These are phyloP conservation scores for Distichodus sexfasciatus DNA, from an alignment of 2,797 vertebrate species.

Conservation along the genomic window DNA sequence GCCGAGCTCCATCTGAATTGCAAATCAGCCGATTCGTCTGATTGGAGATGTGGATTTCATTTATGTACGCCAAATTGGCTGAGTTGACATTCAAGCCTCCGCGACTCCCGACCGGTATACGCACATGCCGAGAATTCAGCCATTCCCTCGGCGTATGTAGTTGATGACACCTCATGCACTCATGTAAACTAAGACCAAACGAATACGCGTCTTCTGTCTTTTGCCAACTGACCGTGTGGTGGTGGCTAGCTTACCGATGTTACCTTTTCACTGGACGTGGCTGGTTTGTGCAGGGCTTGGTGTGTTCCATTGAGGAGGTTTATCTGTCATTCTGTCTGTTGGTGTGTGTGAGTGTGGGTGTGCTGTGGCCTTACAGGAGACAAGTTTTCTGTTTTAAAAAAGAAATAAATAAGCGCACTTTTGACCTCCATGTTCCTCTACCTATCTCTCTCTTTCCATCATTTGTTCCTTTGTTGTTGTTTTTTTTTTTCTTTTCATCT, in stretches of 20 bases:
- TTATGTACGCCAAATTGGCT: slow-evolving; percentile 23
- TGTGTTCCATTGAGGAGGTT: slow-evolving; percentile 49
- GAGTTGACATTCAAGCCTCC: slow-evolving; percentile 2
- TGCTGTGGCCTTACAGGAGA: neutral
- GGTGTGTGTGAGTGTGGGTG: slow-evolving; percentile 23
- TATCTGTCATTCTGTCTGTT: slow-evolving; percentile 46
- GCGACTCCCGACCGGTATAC: neutral
- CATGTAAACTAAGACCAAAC: neutral
- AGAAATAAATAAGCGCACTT: too few species aligned
- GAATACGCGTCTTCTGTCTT: neutral
- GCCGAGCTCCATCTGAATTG: slow-evolving; percentile 6
- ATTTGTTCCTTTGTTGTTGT: too few species aligned
- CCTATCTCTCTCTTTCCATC: slow-evolving; percentile 9
- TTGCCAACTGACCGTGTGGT: slow-evolving; percentile 2
- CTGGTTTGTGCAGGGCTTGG: slow-evolving; percentile 70
- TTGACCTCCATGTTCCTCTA: slow-evolving; percentile 1
- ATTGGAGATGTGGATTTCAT: neutral
- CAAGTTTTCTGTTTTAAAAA: slow-evolving; percentile 1
- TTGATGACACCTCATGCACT: neutral
- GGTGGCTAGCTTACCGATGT: slow-evolving; percentile 47
- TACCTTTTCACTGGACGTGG: slow-evolving; percentile 53
- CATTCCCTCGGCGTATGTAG: neutral
- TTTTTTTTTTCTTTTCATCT: slow-evolving; percentile 15
- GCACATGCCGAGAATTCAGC: neutral
- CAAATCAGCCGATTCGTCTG: slow-evolving; percentile 31